Base-by-base conservation (phyloP, 2,888 invertebrate genomes). In the Polydrusus cervinus region DNA sequence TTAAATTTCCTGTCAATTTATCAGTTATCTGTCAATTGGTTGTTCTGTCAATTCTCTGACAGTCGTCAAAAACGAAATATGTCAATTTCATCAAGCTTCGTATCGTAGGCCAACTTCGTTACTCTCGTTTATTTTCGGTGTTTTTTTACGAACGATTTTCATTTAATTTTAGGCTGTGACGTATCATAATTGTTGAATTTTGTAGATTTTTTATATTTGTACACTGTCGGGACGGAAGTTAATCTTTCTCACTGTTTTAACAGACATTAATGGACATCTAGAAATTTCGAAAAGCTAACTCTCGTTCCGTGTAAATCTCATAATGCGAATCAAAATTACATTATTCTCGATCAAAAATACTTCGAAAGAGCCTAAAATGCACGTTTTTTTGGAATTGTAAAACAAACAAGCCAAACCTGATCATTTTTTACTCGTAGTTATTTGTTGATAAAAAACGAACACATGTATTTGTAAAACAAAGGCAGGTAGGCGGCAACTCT, bases 121-220 rank as follows among this genome's bases (percentile, higher is more conserved):
- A 16, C 16, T 38, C 14, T 38, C 38, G 16, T 71, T n/a, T n/a
- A n/a, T n/a, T n/a, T 71, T 62, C 57, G 30, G 47, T 72, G 43
- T 9, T 73, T 65, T 68, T 64, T 69, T 47, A 67, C 16, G 25
- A 77, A 74, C 61, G 53, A 51, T 67, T 67, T 69, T 75, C 71
- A 16, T 77, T 77, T 65, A 61, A 68, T 77, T 76, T 77, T 77
- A 71, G 77, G 77, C 77, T 77, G 77, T 77, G 77, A 75, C 74
- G 57, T 75, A 77, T 77, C 38, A 69, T 77, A 71, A 75, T 77
- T 77, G 77, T 77, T 77, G 72, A 77, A 77, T 68, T 77, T 77
- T 77, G 77, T 77, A 77, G 77, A 75, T 77, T 75, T 76, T 77
- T 76, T 76, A 76, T 77, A 71, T 71, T n/a, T 34, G 30, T 55